Conservation (phyloP, 2,113 vertebrate species). For the Acanthochromis polyacanthus region DNA sequence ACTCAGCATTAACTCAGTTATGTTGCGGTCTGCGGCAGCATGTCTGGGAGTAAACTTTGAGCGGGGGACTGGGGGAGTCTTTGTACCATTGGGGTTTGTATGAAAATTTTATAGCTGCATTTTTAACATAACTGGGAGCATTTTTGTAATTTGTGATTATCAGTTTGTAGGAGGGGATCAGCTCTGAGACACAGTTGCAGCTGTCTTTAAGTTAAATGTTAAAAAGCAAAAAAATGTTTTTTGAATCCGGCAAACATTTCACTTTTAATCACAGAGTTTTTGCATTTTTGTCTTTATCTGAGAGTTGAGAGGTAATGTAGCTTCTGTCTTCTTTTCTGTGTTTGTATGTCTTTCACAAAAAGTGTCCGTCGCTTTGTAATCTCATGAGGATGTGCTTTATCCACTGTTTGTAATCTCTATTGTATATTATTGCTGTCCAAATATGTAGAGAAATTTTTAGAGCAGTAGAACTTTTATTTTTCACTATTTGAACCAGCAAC, state of each 20-base stretch:
- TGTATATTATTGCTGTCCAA: constrained; percentile 73
- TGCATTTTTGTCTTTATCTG: constrained; percentile 3
- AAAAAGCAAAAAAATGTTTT: background rate
- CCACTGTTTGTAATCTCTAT: constrained; percentile 67
- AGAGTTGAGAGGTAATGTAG: constrained; percentile 72
- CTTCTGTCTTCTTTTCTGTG: constrained; percentile 59
- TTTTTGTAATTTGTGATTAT: constrained; percentile 74
- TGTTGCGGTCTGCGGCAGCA: constrained; percentile 64
- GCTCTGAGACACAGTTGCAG: constrained; percentile 15
- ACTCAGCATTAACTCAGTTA: constrained; percentile 69
- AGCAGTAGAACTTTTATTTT: constrained; percentile 79
- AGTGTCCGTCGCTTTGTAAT: constrained; percentile 56
- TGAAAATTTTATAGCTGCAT: constrained; percentile 74
- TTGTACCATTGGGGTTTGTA: constrained; percentile 78
- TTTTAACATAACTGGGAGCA: constrained; percentile 74
- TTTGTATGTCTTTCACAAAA: constrained; percentile 51
- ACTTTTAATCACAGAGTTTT: constrained; percentile 22
- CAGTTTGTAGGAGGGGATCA: constrained; percentile 59
- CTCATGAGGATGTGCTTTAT: constrained; percentile 59
- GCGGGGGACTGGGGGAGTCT: constrained; percentile 55
- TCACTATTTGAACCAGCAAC: constrained; percentile 78
- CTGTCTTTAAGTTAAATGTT: constrained; percentile 33
- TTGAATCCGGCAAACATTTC: constrained; percentile 4
- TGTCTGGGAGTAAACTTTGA: constrained; percentile 48
- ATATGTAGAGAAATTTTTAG: constrained; percentile 77